Evolutionary conservation across 2,888 invertebrate genomes (phyloP).

Genomic region (Oxycera nigricornis): DNA sequence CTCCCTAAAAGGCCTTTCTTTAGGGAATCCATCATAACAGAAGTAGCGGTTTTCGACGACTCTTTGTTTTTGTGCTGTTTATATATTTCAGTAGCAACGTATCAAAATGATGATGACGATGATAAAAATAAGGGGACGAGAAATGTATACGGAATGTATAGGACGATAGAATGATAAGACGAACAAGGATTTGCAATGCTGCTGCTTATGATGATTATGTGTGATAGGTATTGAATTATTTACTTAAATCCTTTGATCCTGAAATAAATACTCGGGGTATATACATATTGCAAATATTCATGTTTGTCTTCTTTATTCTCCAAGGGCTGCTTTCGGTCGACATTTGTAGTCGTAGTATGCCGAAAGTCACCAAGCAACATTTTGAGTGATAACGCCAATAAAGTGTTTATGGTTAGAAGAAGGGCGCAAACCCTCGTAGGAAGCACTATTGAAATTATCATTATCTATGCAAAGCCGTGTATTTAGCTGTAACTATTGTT

Average conservation of each 20-base stretch:
- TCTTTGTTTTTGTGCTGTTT: background rate
- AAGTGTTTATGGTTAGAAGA: too few species aligned
- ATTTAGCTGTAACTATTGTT: too few species aligned
- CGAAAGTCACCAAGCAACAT: too few species aligned
- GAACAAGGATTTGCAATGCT: background rate
- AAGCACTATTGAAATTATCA: too few species aligned
- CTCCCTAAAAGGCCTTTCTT: background rate
- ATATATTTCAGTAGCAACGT: background rate
- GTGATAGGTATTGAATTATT: conserved; percentile 8
- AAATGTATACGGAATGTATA: background rate
- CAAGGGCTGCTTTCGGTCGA: too few species aligned
- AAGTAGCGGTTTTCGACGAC: too few species aligned
- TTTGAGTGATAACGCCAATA: too few species aligned
- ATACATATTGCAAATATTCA: conserved; percentile 1
- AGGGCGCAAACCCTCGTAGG: too few species aligned
- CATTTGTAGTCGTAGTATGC: too few species aligned
- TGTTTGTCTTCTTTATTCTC: background rate
- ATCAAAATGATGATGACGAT: background rate
- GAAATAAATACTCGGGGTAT: background rate
- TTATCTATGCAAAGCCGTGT: too few species aligned
- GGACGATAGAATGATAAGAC: background rate
- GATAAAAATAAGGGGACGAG: background rate
- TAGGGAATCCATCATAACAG: background rate
- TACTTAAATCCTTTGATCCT: conserved; percentile 26
- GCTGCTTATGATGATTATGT: background rate